Base-by-base conservation (phyloP, 2,888 invertebrate genomes). In the Drosophila multiciliata region DNA sequence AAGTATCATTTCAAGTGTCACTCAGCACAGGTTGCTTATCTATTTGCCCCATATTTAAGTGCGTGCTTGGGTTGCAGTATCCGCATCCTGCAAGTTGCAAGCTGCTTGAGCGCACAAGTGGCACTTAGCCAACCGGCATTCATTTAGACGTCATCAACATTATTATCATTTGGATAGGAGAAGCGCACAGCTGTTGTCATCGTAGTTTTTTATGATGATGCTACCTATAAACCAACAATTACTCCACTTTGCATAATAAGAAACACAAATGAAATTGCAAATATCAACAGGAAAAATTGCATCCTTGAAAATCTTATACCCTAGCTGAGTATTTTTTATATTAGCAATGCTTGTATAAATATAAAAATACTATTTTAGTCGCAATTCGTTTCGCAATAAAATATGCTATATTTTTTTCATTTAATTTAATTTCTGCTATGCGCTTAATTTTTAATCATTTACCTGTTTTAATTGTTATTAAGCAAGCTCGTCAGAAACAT, bases 231-330 rank as follows among this genome's bases (percentile, higher is more conserved):
- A 79, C 83, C 77, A 59, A 57, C 86, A 85, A 85, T 85, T 87
- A 78, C 84, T 87, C 72, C 66, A 83, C 75, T 85, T 88, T 86
- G 77, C 85, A 85, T 85, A 85, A 85, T 83, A 35, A 53, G 35
- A 48, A 20, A 60, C 55, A 59, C n/a, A n/a, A 55, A 36, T 58
- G 45, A 35, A 52, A 60, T 54, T 49, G 29, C 32, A 54, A 53
- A 54, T 49, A 48, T 20, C 2, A 29, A 52, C 23, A 40, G 29
- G 7, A 29, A 48, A 20, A n/a, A 32, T 15, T 15, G 15, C 8
- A 3, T 15, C 40, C 12, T 6, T n/a, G 9, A 20, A 32, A 15
- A 15, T 32, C 9, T 20, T 23, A 42, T 57, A 42, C 32, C 15
- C 57, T 42, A 1, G 2, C 2, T 40, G 2, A 4, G 0, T 8